These are phyloP conservation scores for Ennomos erosarius DNA, from an alignment of 2,888 invertebrate species.

Conservation along the genomic window DNA sequence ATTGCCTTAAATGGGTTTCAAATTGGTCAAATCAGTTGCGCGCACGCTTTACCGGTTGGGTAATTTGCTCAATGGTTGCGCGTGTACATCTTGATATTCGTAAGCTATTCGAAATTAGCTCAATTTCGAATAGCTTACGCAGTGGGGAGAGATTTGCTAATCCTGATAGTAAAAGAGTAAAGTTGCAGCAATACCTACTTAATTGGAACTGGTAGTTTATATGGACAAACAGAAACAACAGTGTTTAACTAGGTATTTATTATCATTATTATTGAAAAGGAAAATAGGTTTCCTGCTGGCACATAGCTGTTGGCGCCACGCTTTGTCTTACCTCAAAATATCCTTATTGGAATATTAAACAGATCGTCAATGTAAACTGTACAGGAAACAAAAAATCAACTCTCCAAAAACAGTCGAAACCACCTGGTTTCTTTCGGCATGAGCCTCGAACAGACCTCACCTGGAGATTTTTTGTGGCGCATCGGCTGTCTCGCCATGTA, in stretches of 20 bases:
- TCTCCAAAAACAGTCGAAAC: slow-evolving; percentile 29
- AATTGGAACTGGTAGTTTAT: too few relatives aligned
- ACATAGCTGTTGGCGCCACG: slow-evolving; percentile 4
- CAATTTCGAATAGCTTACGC: too few relatives aligned
- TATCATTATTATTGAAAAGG: too few relatives aligned
- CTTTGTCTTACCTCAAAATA: background rate
- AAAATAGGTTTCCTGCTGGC: too few relatives aligned
- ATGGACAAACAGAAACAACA: too few relatives aligned
- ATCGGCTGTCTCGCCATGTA: slow-evolving; percentile 50
- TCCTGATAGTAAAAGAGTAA: background rate
- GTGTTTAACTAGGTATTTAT: too few relatives aligned
- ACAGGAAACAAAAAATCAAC: slow-evolving; percentile 36
- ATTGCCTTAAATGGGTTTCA: slow-evolving; percentile 52
- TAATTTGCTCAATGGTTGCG: slow-evolving; percentile 49
- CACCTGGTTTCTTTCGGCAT: slow-evolving; percentile 52
- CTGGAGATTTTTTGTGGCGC: slow-evolving; percentile 55
- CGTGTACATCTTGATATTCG: slow-evolving; percentile 40
- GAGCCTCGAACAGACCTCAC: slow-evolving; percentile 50
- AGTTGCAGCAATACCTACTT: too few relatives aligned
- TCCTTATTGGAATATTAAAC: background rate
- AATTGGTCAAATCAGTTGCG: slow-evolving; percentile 55
- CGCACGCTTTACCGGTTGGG: slow-evolving; percentile 49
- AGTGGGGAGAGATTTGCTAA: slow-evolving; percentile 20
- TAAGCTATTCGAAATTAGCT: slow-evolving; percentile 33
- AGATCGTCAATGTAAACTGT: slow-evolving; percentile 4